Percentiles rank a stretch among this genome's conserved stretches.
Conservation (phyloP, 2,888 invertebrate species). For the Caenorhabditis sp. region DNA sequence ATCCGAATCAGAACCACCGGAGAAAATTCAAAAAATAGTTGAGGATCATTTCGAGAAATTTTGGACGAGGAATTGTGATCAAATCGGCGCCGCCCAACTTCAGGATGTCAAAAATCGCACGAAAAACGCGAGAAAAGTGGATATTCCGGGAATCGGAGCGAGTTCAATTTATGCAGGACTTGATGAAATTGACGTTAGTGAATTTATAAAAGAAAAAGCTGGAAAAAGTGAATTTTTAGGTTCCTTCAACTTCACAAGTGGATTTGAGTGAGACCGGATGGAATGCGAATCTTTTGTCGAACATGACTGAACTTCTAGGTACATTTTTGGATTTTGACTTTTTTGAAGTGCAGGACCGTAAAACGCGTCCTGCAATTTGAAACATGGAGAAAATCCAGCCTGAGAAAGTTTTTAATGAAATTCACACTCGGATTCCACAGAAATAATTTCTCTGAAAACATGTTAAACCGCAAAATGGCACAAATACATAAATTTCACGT, state of each 20-base stretch:
- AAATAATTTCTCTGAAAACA: too few relatives aligned
- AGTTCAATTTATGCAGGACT: conserved; percentile 21
- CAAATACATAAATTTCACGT: too few relatives aligned
- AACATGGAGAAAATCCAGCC: too few relatives aligned
- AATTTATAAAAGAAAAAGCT: neutral
- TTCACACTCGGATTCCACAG: too few relatives aligned
- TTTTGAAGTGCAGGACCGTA: too few relatives aligned
- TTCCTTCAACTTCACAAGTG: neutral
- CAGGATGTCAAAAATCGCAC: conserved; percentile 13
- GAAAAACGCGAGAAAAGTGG: conserved; percentile 22
- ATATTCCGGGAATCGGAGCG: conserved; percentile 29
- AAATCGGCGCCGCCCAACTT: conserved; percentile 14
- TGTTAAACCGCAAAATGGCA: too few relatives aligned
- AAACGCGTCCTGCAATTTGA: too few relatives aligned
- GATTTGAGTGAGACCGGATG: conserved; percentile 27
- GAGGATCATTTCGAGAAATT: conserved; percentile 12
- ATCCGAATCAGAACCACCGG: neutral
- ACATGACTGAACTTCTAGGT: conserved; percentile 16
- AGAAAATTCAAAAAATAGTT: conserved; percentile 7
- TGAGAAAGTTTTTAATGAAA: too few relatives aligned
- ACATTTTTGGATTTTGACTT: too few relatives aligned
- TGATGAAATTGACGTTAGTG: conserved; percentile 12
- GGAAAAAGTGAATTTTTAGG: neutral
- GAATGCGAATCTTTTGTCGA: conserved; percentile 31
- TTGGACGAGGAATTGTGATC: conserved; percentile 15